Evolutionary conservation across 2,888 invertebrate genomes (phyloP), one percentile per base, ranked within the genome.

Genomic region (Dysmachus trigonus): DNA sequence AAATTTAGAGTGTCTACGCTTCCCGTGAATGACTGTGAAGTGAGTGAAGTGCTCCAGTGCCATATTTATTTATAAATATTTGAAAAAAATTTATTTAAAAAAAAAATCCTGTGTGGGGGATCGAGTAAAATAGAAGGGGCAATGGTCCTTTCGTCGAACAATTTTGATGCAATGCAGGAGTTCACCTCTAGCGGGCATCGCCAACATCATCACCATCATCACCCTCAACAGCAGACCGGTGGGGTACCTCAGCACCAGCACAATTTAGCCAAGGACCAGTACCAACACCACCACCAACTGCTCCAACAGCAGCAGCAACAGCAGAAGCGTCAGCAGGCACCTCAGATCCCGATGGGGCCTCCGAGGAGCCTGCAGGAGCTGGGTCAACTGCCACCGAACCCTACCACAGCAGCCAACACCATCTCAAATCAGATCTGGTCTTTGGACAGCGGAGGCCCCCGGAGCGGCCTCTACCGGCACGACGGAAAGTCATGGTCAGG

Each of bases 141-240:
- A 38, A 87, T 87, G 87, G 87, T 87, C 22, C 79, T 87, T 47
- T 87, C 87, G 53, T 86, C 87, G 83, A 79, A 81, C 13, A 86
- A 82, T 71, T 86, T 87, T 76, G 87, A 87, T 86, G 87, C 87
- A 86, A 85, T 87, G 85, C 87, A 87, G 86, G 73, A 86, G 71
- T 72, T 85, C 35, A 83, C 76, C 13, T 71, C 73, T 0, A 35
- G 51, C 18, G 33, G 41, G 13, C 18, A 72, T 81, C 38, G 71
- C 18, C 62, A 30, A 18, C 79, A 72, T 10, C 41, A 86, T 33
- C 30, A 31, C 10, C 41, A 86, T 33, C 30, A 31, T 7, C 74
- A 76, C 31, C n/a, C 51, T 0, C 79, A 85, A n/a, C 76, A 85
- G 74, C 51, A 35, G 31, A 1, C 5, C 10, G 13, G 51, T 31